A percentile compares a stretch with the other conserved stretches of the same genome.
These are phyloP conservation scores for Noctua janthina DNA, from an alignment of 2,888 invertebrate species.

Conservation along the genomic window DNA sequence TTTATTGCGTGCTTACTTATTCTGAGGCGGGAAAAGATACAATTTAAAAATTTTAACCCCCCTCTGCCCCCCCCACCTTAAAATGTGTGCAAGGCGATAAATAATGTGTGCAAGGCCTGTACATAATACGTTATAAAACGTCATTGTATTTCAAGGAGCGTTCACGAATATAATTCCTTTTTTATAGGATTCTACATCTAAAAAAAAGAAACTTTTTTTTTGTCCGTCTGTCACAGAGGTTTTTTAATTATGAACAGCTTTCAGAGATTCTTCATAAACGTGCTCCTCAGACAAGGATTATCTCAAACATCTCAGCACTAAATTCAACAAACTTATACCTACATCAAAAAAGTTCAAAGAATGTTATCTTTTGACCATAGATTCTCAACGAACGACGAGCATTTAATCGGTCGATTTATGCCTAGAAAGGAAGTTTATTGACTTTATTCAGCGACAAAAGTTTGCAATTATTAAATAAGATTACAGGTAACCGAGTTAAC, in stretches of 20 bases:
- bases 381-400: neutral
- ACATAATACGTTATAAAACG: neutral
- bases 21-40: too few species aligned
- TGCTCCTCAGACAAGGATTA: neutral
- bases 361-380: neutral
- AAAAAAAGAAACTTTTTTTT: neutral
- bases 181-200: neutral
- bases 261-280: neutral
- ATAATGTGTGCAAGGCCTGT: neutral
- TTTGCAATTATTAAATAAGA: neutral
- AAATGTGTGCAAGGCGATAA: neutral
- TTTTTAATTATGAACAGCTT: neutral
- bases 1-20: too few species aligned
- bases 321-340: neutral
- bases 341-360: neutral
- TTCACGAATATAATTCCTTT: too few species aligned
- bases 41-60: too few species aligned
- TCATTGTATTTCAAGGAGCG: neutral
- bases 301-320: constrained; percentile 7
- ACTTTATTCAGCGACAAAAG: neutral
- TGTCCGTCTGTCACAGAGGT: neutral
- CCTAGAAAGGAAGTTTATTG: neutral
- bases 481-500: neutral
- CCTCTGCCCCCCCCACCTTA: too few species aligned
- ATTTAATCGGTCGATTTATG: neutral